Base-by-base conservation (phyloP, 2,113 vertebrate genomes). In the Ctenomys sociabilis region DNA sequence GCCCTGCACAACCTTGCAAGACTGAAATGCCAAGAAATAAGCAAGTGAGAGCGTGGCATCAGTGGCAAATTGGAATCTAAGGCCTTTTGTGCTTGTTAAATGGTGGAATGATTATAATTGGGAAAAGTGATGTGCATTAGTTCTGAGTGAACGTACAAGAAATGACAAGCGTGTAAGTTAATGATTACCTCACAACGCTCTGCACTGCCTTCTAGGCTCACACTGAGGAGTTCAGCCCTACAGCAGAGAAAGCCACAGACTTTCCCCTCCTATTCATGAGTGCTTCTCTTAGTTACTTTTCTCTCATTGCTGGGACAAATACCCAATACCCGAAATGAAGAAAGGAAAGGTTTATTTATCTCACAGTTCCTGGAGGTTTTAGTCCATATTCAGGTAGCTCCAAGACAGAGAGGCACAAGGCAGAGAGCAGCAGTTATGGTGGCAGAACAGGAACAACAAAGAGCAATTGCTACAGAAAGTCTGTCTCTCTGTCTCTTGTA, bases 71-170 rank as follows among this genome's bases (percentile, higher is more conserved):
- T 99, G 99, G 98, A 99, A 99, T 99, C 98, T 98, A 98, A 98
- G 97, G 98, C 98, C 98, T 98, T 99, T 99, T 99, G 99, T 99
- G 98, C 98, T 99, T 99, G 98, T 98, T 99, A 99, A 99, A 98
- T 98, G 98, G 98, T 98, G 98, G 98, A 99, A 99, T 98, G 98
- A 98, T 99, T 99, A 98, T 98, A 99, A 99, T 98, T 98, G 98
- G 98, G 98, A 99, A 98, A 99, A 99, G 98, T 98, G 98, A 99
- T 98, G 98, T 98, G 98, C 99, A 98, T 99, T 99, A 99, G 98
- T 99, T 99, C 98, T 98, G 98, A 99, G 98, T 99, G 98, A 99
- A 98, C 98, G 98, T 99, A 98, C 98, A 98, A 98, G 98, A 99
- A 99, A 99, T 99, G 98, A 99, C 98, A 99, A 99, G 98, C 98